Conservation (phyloP, 2,888 invertebrate genomes). For the Saturnia pavonia region DNA sequence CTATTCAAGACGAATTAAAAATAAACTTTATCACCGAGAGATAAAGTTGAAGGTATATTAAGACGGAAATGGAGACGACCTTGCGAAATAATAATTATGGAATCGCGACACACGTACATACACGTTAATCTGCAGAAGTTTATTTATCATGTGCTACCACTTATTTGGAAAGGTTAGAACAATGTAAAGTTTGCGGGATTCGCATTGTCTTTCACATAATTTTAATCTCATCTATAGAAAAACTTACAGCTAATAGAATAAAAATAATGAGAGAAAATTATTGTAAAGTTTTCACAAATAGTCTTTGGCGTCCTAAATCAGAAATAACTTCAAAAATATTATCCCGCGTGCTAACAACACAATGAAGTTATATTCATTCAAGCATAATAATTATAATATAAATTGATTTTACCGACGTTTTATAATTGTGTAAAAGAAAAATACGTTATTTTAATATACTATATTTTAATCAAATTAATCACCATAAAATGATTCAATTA, state of each 20-base stretch:
- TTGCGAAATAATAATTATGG: conserved; percentile 5
- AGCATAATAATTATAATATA: too few species aligned
- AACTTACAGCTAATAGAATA: not conserved
- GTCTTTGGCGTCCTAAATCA: too few species aligned
- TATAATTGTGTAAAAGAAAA: too few species aligned
- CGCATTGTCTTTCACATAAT: not conserved
- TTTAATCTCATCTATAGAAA: not conserved
- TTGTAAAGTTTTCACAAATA: too few species aligned
- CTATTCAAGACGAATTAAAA: not conserved
- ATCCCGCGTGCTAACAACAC: too few species aligned
- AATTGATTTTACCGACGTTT: too few species aligned
- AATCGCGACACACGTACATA: not conserved
- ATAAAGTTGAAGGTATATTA: not conserved
- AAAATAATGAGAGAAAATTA: not conserved
- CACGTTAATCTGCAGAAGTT: not conserved
- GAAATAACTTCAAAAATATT: too few species aligned
- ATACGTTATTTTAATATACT: too few species aligned
- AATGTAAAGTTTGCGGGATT: not conserved
- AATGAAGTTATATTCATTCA: too few species aligned
- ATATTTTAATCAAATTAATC: too few species aligned
- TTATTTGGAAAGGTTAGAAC: not conserved
- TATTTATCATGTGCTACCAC: not conserved
- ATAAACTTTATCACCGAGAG: not conserved
- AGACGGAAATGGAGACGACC: not conserved
- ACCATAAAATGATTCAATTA: too few species aligned